A percentile compares a stretch with the other conserved stretches of the same genome.
phyloP scores from a whole-genome alignment of 2,888 invertebrate species.

The Geophilus truncorum region DNA sequence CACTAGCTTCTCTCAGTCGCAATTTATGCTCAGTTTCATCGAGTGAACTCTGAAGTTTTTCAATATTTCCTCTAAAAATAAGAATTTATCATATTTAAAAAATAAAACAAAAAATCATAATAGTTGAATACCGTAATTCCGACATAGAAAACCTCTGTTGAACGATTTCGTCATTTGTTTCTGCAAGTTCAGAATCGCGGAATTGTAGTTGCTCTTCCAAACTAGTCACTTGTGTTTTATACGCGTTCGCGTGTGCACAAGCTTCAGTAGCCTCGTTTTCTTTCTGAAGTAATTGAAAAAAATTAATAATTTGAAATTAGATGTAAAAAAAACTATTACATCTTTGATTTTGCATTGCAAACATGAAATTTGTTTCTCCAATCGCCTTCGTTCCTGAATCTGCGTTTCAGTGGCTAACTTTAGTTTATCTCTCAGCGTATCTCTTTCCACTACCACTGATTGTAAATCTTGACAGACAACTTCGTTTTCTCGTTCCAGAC shows the following conservation, averaged over 20 bases:
- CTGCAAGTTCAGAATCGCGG: not conserved
- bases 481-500: conserved; percentile 22
- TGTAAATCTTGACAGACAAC: not conserved
- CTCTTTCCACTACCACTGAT: not conserved
- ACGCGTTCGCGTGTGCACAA: not conserved
- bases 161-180: not conserved
- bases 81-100: not conserved
- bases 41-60: not conserved
- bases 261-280: not conserved
- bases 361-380: not conserved
- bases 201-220: not conserved
- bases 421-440: not conserved
- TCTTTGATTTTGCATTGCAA: not conserved
- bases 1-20: conserved; percentile 17
- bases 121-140: not conserved
- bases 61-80: not conserved
- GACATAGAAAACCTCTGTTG: not conserved
- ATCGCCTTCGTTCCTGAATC: not conserved
- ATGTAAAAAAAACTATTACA: too few species aligned
- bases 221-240: not conserved
- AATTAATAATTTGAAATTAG: too few species aligned
- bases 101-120: not conserved
- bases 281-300: conserved; percentile 1
- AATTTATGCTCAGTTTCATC: conserved; percentile 25
- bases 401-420: conserved; percentile 12